A percentile compares a stretch with the other conserved stretches of the same genome.
Conservation (phyloP, 2,113 vertebrate genomes). For the Hemibagrus wyckioides region DNA sequence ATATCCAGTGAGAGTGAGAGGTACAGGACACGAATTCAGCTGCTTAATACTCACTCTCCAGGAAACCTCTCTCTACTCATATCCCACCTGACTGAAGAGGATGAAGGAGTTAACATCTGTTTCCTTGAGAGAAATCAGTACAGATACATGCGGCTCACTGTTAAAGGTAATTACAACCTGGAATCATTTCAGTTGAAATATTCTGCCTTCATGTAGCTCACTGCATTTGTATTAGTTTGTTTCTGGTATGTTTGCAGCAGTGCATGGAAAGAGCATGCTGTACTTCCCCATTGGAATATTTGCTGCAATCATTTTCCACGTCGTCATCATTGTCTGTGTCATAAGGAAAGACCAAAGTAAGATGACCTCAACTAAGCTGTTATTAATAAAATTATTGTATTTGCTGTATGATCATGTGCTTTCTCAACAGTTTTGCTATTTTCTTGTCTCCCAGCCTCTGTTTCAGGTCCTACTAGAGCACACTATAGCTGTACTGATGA, state of each 20-base stretch:
- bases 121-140: not conserved
- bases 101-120: not conserved
- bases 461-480: not conserved
- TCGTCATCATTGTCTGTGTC: not conserved
- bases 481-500: not conserved
- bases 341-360: not conserved
- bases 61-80: constrained; percentile 16
- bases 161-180: not conserved
- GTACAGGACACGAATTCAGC: not conserved
- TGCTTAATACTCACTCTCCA: not conserved
- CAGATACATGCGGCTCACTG: not conserved
- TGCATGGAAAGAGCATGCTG: not conserved
- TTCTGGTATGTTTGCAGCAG: not conserved
- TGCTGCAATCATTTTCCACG: not conserved
- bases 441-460: not conserved
- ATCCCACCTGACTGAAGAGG: constrained; percentile 19
- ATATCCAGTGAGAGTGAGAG: not conserved
- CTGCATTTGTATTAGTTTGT: not conserved
- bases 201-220: not conserved
- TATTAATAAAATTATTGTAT: not conserved
- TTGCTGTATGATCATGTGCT: not conserved
- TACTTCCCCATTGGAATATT: not conserved
- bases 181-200: not conserved
- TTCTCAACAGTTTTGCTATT: not conserved
- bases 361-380: not conserved